These are phyloP conservation scores for Nothoprocta perdicaria DNA, from an alignment of 2,113 vertebrate species.

Conservation along the genomic window DNA sequence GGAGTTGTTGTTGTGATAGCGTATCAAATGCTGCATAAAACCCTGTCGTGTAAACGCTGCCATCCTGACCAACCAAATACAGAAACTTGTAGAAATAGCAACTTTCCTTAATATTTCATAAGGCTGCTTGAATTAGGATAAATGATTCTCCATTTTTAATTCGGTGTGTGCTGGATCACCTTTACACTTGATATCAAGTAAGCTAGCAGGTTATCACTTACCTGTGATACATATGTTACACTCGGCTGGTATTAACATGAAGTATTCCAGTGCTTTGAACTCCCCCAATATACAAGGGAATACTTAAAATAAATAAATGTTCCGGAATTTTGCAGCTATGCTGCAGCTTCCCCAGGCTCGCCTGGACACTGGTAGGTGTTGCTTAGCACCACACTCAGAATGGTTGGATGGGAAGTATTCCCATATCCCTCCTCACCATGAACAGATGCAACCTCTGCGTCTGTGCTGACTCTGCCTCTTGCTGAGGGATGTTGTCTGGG, in stretches of 20 bases:
- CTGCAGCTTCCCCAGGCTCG: not conserved
- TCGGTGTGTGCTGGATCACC: not conserved
- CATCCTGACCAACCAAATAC: not conserved
- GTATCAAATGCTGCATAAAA: not conserved
- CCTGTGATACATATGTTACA: not conserved
- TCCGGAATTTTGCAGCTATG: not conserved
- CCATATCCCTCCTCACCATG: not conserved
- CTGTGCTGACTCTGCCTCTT: not conserved
- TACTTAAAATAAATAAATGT: not conserved
- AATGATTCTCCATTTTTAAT: not conserved
- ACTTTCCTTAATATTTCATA: not conserved
- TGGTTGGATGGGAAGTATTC: not conserved
- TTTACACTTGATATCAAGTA: not conserved
- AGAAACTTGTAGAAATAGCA: not conserved
- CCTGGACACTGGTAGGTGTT: not conserved
- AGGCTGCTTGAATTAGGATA: constrained; percentile 9
- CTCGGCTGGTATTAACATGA: too few species aligned
- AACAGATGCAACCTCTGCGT: not conserved
- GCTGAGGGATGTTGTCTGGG: not conserved
- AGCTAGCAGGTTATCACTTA: not conserved
- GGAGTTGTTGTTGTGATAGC: not conserved
- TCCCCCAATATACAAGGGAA: not conserved
- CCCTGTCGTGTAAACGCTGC: not conserved
- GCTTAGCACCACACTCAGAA: not conserved
- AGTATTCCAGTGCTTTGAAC: not conserved